phyloP scores from a whole-genome alignment of 2,797 vertebrate genomes.

The Epinephelus malabaricus region DNA sequence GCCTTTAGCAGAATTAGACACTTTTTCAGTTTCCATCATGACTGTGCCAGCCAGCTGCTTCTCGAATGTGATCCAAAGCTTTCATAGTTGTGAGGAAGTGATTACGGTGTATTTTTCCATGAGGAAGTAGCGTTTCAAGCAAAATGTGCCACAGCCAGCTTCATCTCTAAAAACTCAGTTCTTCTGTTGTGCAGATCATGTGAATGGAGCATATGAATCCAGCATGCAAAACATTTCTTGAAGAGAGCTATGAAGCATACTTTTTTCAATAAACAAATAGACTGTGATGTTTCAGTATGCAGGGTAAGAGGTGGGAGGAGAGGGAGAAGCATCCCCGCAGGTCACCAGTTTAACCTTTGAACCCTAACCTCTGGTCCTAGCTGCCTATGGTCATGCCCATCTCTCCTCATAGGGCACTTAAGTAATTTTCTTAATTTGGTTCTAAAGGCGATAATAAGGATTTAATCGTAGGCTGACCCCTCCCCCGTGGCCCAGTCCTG shows the following conservation, averaged over 20 bases:
- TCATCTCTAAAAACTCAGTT: background rate
- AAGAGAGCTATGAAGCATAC: background rate
- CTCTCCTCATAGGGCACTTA: conserved; percentile 65
- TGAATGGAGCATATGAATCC: conserved; percentile 2
- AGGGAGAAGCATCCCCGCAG: conserved; percentile 28
- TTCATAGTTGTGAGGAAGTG: conserved; percentile 9
- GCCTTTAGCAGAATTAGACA: background rate
- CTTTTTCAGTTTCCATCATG: background rate
- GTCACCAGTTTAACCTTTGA: conserved; percentile 64
- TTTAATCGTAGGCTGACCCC: conserved; percentile 69
- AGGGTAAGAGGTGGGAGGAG: background rate
- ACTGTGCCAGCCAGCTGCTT: conserved; percentile 2
- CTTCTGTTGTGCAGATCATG: conserved; percentile 4
- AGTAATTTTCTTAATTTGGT: conserved; percentile 79
- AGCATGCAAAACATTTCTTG: background rate
- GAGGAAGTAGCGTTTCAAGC: background rate
- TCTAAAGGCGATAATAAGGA: conserved; percentile 76
- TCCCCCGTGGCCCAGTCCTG: conserved; percentile 17
- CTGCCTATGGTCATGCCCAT: conserved; percentile 43
- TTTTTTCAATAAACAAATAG: background rate
- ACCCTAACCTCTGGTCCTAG: conserved; percentile 59
- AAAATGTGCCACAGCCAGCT: background rate
- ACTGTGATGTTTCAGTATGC: background rate
- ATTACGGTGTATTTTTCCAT: background rate
- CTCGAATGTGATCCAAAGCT: conserved; percentile 12